Evolutionary conservation across 2,113 vertebrate genomes (phyloP), one percentile per base, ranked within the genome.

Genomic region (Condylura cristata): DNA sequence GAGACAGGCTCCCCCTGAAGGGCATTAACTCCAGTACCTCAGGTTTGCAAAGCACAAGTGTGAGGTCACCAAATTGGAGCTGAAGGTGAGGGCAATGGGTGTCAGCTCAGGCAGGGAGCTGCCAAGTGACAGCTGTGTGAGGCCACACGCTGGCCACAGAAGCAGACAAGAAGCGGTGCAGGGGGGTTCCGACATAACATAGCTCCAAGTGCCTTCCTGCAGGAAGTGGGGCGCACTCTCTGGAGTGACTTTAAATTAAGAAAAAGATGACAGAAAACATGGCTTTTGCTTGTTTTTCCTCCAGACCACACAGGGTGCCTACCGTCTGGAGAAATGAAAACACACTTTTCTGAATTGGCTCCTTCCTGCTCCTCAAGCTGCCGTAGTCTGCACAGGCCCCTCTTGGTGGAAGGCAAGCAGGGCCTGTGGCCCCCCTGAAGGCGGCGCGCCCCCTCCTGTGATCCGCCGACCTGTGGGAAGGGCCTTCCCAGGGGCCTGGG

Each of bases 151-250:
- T 70, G 20, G 44, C 0, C 0, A 12, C 30, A 24, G 10, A 34
- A n/a, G 41, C 1, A 17, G 37, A 48, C 61, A 9, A 14, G 24
- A 10, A 56, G 56, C n/a, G 30, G 24, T 2, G 34, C 12, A n/a
- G n/a, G n/a, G 71, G 39, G 61, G 0, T 0, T 26, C 22, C 1
- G 0, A 26, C 4, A 6, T 17, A 53, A 9, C 4, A 28, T 39
- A n/a, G n/a, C 51, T 65, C 34, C 51, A 61, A n/a, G 8, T 11
- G 34, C 0, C 18, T 63, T 53, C 86, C 60, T 39, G 7, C 0
- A 48, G 34, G 32, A 75, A 66, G 26, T 4, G 20, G 63, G 32
- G 44, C 18, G 48, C 44, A 68, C 8, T 44, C 8, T n/a, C 11
- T 37, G 8, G 46, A 48, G 12, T 48, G 46, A 48, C 74, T 85